Evolutionary conservation across 2,113 vertebrate species (phyloP), one percentile per base, ranked within the genome.

Genomic region (Psilopsiagon aymara): DNA sequence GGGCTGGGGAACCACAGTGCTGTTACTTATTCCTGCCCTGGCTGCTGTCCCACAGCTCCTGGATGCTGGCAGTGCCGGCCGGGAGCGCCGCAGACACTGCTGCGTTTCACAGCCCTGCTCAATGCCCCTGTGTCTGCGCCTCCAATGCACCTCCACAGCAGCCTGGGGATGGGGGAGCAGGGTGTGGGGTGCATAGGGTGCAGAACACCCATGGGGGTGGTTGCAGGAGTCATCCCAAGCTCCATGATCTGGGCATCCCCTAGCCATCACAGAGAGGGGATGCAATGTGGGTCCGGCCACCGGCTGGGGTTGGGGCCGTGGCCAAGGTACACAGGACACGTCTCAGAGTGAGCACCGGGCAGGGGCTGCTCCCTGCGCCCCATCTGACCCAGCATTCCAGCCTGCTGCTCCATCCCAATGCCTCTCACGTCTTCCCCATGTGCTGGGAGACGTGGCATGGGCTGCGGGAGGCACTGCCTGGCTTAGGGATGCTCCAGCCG

Each of bases 1-100:
- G 51, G 82, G 51, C 92, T 88, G 91, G 80, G 90, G 92, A 86
- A 86, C 83, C 88, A 96, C 95, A 97, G 88, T 93, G 92, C 6
- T 43, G 90, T n/a, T 93, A n/a, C 94, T 97, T 96, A 93, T 97
- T 96, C 88, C 92, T 17, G 10, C 27, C 53, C 96, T 97, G 96
- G 96, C 96, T 6, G 63, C 29, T 93, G 82, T 85, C 96, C 96
- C 95, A 51, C 57, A 88, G 90, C 90, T 95, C 85, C 95, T 47
- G 78, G 88, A 35, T 10, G 44, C 79, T 88, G 94, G 96, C 95
- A 94, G 86, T 85, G 81, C 91, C 11, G 82, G 51, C 55, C 14
- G 11, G 73, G 79, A 86, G 76, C 9, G 3, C 28, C 0, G 77
- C 74, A 92, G 71, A 86, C 18, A 53, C 88, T 73, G 79, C 79